A percentile compares a stretch with the other conserved stretches of the same genome.
Evolutionary conservation across 1,140 invertebrate species (phyloP).

Genomic region (Maniola jurtina): DNA sequence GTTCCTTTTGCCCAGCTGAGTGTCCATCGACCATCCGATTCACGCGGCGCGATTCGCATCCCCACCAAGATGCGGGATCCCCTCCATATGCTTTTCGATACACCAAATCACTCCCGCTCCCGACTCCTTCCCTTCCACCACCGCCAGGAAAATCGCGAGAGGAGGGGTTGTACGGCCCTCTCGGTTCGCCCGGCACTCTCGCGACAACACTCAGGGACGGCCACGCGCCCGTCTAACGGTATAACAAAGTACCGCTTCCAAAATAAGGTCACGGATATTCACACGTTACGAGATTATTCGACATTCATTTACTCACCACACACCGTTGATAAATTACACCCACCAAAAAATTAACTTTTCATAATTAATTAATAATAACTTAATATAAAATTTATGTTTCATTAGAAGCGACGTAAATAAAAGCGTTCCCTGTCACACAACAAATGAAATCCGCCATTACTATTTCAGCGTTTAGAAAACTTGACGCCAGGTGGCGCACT

Average conservation of each 20-base stretch:
- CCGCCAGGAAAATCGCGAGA: conserved; percentile 73
- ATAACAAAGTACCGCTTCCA: conserved; percentile 69
- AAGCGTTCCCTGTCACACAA: conserved; percentile 57
- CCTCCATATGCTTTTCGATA: conserved; percentile 68
- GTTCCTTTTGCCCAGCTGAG: conserved; percentile 63
- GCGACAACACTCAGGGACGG: conserved; percentile 56
- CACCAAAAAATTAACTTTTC: conserved; percentile 12
- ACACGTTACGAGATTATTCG: conserved; percentile 52
- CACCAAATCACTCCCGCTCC: conserved; percentile 77
- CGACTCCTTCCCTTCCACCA: conserved; percentile 75
- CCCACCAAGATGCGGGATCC: conserved; percentile 77
- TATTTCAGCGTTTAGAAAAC: conserved; percentile 55
- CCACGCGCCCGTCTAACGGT: conserved; percentile 73
- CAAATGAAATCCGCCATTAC: conserved; percentile 75
- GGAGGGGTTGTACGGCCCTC: conserved; percentile 74
- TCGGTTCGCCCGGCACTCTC: conserved; percentile 58
- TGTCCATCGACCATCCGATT: conserved; percentile 54
- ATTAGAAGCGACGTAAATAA: conserved; percentile 51
- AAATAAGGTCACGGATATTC: conserved; percentile 77
- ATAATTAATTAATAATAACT: conserved; percentile 10
- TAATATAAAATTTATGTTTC: conserved; percentile 34
- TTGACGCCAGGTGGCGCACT: conserved; percentile 62
- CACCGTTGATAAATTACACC: conserved; percentile 24
- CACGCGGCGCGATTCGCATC: conserved; percentile 67
- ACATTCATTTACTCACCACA: conserved; percentile 46